phyloP scores from a whole-genome alignment of 2,797 vertebrate species.

The Babyrousa celebensis region DNA sequence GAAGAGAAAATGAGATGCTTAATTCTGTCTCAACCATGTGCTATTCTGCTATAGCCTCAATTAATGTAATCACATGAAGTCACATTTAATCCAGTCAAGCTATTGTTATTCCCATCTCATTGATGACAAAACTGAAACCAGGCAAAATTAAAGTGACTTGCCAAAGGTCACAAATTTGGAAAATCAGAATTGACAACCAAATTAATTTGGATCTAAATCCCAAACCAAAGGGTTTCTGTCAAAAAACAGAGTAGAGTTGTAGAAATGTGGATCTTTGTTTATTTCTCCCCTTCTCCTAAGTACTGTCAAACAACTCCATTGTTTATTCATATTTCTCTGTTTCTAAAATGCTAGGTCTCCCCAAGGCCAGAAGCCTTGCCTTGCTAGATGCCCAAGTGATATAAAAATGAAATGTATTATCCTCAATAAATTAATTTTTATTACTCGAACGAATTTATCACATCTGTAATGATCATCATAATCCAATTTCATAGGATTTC shows the following conservation, averaged over 20 bases:
- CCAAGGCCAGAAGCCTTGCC: background rate
- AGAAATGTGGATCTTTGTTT: background rate
- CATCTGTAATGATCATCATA: too few species aligned
- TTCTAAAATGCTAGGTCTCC: slow-evolving; percentile 24
- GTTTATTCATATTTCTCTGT: background rate
- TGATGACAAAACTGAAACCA: background rate
- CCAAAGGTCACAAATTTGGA: background rate
- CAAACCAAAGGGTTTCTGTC: background rate
- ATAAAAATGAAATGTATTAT: slow-evolving; percentile 46
- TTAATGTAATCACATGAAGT: background rate
- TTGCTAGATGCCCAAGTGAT: background rate
- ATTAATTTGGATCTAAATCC: background rate
- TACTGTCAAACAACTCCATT: background rate
- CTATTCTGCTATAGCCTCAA: background rate
- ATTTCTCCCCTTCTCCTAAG: background rate
- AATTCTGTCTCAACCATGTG: background rate
- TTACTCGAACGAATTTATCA: too few species aligned
- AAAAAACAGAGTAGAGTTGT: background rate
- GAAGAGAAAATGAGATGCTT: slow-evolving; percentile 21
- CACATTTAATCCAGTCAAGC: background rate
- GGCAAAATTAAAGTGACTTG: background rate
- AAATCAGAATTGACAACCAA: background rate
- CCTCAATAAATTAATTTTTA: slow-evolving; percentile 3
- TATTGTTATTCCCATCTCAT: background rate
- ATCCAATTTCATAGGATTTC: too few species aligned